Evolutionary conservation across 1,140 invertebrate genomes (phyloP), one percentile per base, ranked within the genome.

Genomic region (Linepithema humile): DNA sequence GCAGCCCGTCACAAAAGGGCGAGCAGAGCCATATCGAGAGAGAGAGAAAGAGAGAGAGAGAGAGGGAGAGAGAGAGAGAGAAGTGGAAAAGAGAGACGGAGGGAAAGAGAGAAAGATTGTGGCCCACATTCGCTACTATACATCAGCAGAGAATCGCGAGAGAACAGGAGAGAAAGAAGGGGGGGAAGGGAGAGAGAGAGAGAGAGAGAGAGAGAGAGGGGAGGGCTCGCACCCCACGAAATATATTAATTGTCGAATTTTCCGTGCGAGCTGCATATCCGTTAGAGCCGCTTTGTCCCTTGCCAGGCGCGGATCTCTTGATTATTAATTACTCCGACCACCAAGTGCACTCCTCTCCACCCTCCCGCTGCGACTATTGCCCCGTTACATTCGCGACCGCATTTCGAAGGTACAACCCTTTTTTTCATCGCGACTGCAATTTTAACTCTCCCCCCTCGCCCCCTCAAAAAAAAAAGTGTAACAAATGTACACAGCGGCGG

Each of bases 161-260:
- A 57, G 53, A 70, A 48, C 53, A 55, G 32, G 73, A 80, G 50
- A 59, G 50, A 35, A 15, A 50, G 1, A 60, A 29, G 15, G 20
- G 32, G 32, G 26, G 29, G n/a, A 23, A 38, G 48, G 35, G 12
- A 62, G 12, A n/a, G 26, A 6, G n/a, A 60, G 5, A 0, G 62
- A 26, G 3, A 20, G 20, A 6, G 12, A n/a, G 55, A 0, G 17
- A 26, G 40, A 15, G 26, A 10, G 40, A 35, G 38, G 23, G 1
- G 35, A 17, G 23, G 48, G n/a, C 29, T 57, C 45, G 48, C 59
- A 84, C 86, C 75, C 78, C 75, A 82, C 85, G 85, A 91, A 91
- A 92, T 91, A 90, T 92, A 92, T 92, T 92, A 92, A 92, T 92
- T 90, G 91, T 90, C 91, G 85, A 91, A 92, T 92, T 92, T 92